Conservation (phyloP, 2,888 invertebrate genomes). For the Mesoligia furuncula region DNA sequence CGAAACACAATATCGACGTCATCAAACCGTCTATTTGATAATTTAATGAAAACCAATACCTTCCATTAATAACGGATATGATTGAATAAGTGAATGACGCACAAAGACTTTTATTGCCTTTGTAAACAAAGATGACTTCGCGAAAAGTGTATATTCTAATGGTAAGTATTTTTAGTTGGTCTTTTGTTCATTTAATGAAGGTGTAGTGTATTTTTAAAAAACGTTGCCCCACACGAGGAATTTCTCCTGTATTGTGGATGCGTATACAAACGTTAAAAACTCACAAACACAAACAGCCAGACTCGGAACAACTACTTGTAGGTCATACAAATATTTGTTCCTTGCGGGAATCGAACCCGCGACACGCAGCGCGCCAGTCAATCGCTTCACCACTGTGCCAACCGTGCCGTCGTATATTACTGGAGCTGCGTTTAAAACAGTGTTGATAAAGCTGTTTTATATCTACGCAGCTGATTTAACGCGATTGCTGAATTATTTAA, state of each 20-base stretch:
- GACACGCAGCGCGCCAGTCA: no score
- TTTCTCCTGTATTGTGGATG: no score
- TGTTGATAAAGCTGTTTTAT: not conserved
- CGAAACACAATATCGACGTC: slow-evolving; percentile 21
- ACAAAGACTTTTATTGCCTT: slow-evolving; percentile 34
- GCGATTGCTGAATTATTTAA: not conserved
- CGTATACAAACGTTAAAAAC: no score
- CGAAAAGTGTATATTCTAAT: slow-evolving; percentile 11
- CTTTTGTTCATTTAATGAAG: slow-evolving; percentile 1
- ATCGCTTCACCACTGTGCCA: no score
- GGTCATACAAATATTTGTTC: no score
- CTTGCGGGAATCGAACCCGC: no score
- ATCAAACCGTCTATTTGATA: slow-evolving; percentile 25
- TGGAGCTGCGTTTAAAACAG: not conserved
- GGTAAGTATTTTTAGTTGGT: slow-evolving; percentile 15
- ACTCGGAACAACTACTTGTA: no score
- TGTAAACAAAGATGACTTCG: slow-evolving; percentile 33
- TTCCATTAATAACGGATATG: slow-evolving; percentile 14
- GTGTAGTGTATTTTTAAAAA: not conserved
- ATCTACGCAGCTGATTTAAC: no score
- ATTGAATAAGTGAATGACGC: slow-evolving; percentile 33
- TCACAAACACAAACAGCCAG: no score
- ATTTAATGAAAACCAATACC: slow-evolving; percentile 42
- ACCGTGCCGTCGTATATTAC: not conserved
- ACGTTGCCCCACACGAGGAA: no score